Base-by-base conservation (phyloP, 2,797 vertebrate genomes). In the Protonibea diacanthus region DNA sequence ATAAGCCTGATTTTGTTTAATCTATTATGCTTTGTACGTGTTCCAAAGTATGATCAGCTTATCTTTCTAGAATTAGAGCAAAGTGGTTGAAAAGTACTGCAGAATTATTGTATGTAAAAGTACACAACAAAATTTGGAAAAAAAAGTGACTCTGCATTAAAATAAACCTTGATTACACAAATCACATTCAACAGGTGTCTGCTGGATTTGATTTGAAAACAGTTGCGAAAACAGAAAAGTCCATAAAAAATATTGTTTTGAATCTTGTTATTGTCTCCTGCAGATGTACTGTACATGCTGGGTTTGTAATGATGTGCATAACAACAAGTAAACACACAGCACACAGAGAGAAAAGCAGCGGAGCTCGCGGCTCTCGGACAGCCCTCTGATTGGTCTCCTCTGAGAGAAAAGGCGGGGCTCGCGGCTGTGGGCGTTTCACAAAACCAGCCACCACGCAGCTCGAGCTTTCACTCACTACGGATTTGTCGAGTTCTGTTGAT, bases 361-460 rank as follows among this genome's bases (percentile, higher is more conserved):
- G 66, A 17, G 47, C 67, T 47, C 73, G 74, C 67, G 47, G 68
- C 71, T 81, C 81, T 87, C 93, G 92, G 90, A 93, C 91, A 47
- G 88, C 21, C 13, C 51, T 76, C 75, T 86, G 88, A 95, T 95
- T 96, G 93, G 95, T 68, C 84, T 0, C 0, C 11, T 33, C 20
- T 0, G 3, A 0, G 1, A 0, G 0, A 15, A 33, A 20, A 33
- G 95, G 95, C 91, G 94, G 88, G 88, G 78, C 63, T 25, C 11
- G 3, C 1, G 1, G 3, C 71, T 77, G 79, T 65, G 76, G 73
- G 84, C 67, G 87, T 94, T 92, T 88, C 47, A 93, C 91, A 95
- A 95, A 95, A 94, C 12, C 83, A 78, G 63, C 20, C 45, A 59
- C 62, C 72, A 63, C 89, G 82, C 82, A 33, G 38, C 45, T 20